Evolutionary conservation across 64 coral and sea anemone species (phyloP).

Genomic region (Acropora tenuis): DNA sequence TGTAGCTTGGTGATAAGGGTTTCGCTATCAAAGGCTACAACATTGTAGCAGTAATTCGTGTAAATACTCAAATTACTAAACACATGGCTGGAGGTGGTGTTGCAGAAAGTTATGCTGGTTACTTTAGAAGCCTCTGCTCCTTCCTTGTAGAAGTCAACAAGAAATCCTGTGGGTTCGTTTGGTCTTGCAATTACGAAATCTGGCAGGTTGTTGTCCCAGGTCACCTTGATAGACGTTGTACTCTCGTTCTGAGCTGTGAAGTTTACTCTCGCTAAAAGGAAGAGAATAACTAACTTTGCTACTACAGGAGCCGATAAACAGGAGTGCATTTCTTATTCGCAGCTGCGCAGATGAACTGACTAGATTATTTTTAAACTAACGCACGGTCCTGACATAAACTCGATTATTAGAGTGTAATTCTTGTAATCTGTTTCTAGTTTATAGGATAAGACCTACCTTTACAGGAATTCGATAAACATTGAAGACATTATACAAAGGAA

Average conservation of each 20-base stretch:
- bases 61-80: constrained; percentile 16
- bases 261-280: constrained; percentile 5
- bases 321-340: too few relatives aligned
- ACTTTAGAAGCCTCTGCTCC: background rate
- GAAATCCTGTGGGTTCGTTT: background rate
- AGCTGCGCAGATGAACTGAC: too few relatives aligned
- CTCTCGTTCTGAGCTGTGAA: constrained; percentile 26
- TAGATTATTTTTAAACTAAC: too few relatives aligned
- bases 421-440: too few relatives aligned
- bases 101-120: background rate
- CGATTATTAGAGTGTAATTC: too few relatives aligned
- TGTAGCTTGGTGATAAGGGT: background rate
- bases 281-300: background rate
- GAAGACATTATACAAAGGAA: too few relatives aligned
- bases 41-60: constrained; percentile 21
- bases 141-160: background rate
- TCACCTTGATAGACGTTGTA: constrained; percentile 7
- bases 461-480: too few relatives aligned
- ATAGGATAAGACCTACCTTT: too few relatives aligned
- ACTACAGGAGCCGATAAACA: background rate
- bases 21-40: background rate
- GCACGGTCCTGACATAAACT: too few relatives aligned
- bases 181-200: background rate
- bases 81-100: background rate
- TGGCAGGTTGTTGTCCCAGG: background rate